Conservation (phyloP, 2,113 vertebrate genomes). For the Hydrochoerus hydrochaeris region DNA sequence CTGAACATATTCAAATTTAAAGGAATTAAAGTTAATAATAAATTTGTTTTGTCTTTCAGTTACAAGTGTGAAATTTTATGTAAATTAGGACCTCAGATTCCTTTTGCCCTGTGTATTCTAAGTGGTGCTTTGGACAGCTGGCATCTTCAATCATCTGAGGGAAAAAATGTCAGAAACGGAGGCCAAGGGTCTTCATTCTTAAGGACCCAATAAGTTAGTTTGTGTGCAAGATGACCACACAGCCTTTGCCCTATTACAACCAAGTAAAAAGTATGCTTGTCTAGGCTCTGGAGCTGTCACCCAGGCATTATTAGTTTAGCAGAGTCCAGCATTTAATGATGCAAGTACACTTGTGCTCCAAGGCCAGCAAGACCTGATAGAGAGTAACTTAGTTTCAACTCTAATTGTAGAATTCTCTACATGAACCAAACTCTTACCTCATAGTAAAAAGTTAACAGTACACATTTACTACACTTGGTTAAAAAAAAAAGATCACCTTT, state of each 20-base stretch:
- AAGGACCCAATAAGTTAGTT: background rate
- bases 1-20: background rate
- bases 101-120: background rate
- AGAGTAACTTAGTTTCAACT: background rate
- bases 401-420: background rate
- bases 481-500: background rate
- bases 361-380: no score
- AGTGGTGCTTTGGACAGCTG: background rate
- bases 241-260: background rate
- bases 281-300: background rate
- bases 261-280: background rate
- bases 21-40: background rate
- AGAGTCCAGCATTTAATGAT: background rate
- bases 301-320: background rate
- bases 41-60: background rate
- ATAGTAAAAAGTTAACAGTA: background rate
- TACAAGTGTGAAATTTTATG: background rate
- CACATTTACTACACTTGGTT: background rate
- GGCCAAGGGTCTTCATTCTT: background rate
- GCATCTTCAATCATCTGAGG: background rate
- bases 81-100: background rate
- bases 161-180: slow-evolving; percentile 33
- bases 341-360: background rate
- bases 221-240: background rate
- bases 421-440: background rate